Evolutionary conservation across 2,888 invertebrate genomes (phyloP).

Genomic region (Coleophora deauratella): DNA sequence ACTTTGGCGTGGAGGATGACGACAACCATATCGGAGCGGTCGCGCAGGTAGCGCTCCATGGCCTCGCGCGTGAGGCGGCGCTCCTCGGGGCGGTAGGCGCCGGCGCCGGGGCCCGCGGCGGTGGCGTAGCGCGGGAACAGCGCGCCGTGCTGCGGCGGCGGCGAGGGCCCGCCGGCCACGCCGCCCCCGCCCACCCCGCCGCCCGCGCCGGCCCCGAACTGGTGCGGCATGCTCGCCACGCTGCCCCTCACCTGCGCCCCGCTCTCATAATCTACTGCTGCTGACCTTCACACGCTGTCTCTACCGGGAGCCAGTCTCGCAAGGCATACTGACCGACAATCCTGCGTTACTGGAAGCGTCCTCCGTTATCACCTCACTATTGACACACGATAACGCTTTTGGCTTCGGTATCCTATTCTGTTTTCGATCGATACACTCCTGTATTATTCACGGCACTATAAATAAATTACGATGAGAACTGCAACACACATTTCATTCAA

Average conservation of each 20-base stretch:
- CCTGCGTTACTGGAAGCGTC: slow-evolving; percentile 25
- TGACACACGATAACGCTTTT: slow-evolving; percentile 11
- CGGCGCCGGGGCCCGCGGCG: slow-evolving; percentile 72
- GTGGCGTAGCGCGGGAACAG: slow-evolving; percentile 78
- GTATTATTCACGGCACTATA: slow-evolving; percentile 65
- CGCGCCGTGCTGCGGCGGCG: slow-evolving; percentile 74
- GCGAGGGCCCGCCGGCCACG: slow-evolving; percentile 87
- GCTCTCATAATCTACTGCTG: slow-evolving; percentile 35
- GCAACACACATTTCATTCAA: slow-evolving; percentile 77
- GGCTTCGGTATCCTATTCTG: slow-evolving; percentile 27
- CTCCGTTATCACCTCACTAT: slow-evolving; percentile 19
- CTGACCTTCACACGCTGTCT: slow-evolving; percentile 22
- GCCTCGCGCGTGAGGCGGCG: slow-evolving; percentile 90
- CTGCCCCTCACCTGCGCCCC: slow-evolving; percentile 53
- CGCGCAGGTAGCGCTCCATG: slow-evolving; percentile 97
- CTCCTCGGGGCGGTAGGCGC: slow-evolving; percentile 83
- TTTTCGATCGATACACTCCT: slow-evolving; percentile 62
- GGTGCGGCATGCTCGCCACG: slow-evolving; percentile 83
- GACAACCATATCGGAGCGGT: slow-evolving; percentile 95
- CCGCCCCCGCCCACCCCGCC: slow-evolving; percentile 81
- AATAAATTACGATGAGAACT: slow-evolving; percentile 69
- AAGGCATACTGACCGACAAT: slow-evolving; percentile 12
- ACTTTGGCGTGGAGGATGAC: slow-evolving; percentile 99
- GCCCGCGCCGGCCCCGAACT: slow-evolving; percentile 81
- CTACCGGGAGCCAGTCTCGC: slow-evolving; percentile 25